phyloP scores from a whole-genome alignment of 2,797 vertebrate species.

The Oreortyx pictus region DNA sequence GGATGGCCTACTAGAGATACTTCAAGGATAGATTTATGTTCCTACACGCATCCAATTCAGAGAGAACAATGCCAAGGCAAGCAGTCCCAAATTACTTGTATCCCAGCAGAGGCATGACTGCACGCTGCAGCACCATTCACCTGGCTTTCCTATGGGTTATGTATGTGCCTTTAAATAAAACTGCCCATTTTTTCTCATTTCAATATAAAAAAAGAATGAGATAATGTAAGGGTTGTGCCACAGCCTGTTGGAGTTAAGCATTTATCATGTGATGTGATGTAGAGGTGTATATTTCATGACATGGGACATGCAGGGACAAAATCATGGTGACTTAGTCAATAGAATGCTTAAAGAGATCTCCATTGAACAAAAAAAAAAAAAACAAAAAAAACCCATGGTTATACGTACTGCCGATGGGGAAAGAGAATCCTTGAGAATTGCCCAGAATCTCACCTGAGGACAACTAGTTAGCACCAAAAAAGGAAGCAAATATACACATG shows the following conservation, averaged over 20 bases:
- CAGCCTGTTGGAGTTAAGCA: neutral
- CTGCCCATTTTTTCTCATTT: neutral
- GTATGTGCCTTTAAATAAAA: neutral
- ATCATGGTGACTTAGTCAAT: neutral
- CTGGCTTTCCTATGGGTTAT: neutral
- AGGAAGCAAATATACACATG: neutral
- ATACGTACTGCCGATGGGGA: neutral
- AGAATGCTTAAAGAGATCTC: neutral
- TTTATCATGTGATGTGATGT: neutral
- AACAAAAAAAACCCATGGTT: neutral
- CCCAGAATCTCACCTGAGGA: neutral
- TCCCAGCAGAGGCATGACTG: neutral
- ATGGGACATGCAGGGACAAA: neutral
- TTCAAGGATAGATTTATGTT: neutral
- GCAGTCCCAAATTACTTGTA: neutral
- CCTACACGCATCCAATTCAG: neutral
- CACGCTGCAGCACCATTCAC: neutral
- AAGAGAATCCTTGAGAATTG: neutral
- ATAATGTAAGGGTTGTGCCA: rapidly evolving
- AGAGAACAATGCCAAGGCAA: neutral
- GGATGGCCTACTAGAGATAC: neutral
- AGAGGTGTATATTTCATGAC: neutral
- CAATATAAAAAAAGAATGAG: neutral
- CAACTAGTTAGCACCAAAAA: neutral
- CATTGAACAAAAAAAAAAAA: neutral